Evolutionary conservation across 2,888 invertebrate species (phyloP).

Genomic region (Hypsopygia costalis): DNA sequence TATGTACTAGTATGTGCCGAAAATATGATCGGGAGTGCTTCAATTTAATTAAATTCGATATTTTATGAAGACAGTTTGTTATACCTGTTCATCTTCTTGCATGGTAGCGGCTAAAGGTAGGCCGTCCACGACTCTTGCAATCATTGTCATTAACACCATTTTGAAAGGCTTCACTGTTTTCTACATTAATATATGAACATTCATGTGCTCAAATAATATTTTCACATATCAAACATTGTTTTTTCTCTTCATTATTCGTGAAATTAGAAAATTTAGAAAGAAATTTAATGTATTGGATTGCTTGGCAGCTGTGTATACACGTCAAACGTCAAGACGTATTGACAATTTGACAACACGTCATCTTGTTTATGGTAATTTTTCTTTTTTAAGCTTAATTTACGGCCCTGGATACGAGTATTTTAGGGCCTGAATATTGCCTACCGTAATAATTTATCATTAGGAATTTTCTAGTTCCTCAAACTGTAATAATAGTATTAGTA

Average conservation of each 20-base stretch:
- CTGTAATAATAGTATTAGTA: too few species aligned
- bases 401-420: too few species aligned
- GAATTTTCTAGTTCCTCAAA: too few species aligned
- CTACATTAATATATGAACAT: constrained; percentile 34
- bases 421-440: too few species aligned
- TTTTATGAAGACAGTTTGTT: constrained; percentile 8
- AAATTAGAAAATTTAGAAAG: constrained; percentile 41
- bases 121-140: constrained; percentile 96
- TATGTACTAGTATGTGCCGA: not conserved
- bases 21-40: not conserved
- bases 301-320: constrained; percentile 56
- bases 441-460: too few species aligned
- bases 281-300: constrained; percentile 12
- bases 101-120: constrained; percentile 97
- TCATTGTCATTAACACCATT: constrained; percentile 99
- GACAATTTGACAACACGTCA: constrained; percentile 43
- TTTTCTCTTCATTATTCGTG: constrained; percentile 63
- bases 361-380: too few species aligned
- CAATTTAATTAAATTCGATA: not conserved
- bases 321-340: constrained; percentile 43
- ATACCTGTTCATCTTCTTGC: constrained; percentile 99
- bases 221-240: constrained; percentile 35
- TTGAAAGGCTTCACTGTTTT: constrained; percentile 45
- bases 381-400: too few species aligned
- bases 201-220: constrained; percentile 22